Percentiles rank a stretch among this genome's conserved stretches.
Conservation (phyloP, 2,888 invertebrate genomes). For the Marronus borbonicus region DNA sequence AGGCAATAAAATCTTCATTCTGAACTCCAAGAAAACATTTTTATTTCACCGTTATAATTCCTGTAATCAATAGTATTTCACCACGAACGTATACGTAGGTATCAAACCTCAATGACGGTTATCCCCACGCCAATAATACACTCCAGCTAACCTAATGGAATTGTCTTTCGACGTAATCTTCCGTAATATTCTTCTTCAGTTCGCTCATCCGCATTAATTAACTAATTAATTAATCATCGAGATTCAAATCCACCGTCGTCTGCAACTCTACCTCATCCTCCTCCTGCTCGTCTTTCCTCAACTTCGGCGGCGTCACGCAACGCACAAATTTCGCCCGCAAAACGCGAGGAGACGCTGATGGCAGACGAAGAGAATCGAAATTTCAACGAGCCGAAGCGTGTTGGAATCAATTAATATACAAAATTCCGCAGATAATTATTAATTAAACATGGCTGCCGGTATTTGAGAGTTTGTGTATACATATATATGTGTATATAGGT, state of each 20-base stretch:
- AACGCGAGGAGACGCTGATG: neutral
- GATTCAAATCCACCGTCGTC: neutral
- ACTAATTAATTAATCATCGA: slow-evolving; percentile 5
- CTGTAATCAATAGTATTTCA: too few relatives aligned
- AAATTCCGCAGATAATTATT: neutral
- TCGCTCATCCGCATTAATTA: neutral
- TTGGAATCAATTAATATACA: neutral
- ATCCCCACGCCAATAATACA: too few relatives aligned
- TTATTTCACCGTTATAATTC: too few relatives aligned
- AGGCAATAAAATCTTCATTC: too few relatives aligned
- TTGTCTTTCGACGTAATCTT: neutral
- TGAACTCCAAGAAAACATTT: too few relatives aligned
- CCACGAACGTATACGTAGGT: too few relatives aligned
- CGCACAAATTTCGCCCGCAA: neutral
- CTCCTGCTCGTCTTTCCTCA: too few relatives aligned
- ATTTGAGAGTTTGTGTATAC: neutral
- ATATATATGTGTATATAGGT: too few relatives aligned
- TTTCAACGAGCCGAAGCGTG: neutral
- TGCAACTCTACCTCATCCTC: neutral
- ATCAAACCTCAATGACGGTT: too few relatives aligned
- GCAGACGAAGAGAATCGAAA: neutral
- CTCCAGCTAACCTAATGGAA: too few relatives aligned
- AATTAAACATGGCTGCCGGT: neutral
- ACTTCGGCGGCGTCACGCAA: neutral
- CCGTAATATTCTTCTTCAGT: neutral